These are phyloP conservation scores for Noctuana brunneofusca DNA, from an alignment of 2,888 invertebrate species.

Conservation along the genomic window DNA sequence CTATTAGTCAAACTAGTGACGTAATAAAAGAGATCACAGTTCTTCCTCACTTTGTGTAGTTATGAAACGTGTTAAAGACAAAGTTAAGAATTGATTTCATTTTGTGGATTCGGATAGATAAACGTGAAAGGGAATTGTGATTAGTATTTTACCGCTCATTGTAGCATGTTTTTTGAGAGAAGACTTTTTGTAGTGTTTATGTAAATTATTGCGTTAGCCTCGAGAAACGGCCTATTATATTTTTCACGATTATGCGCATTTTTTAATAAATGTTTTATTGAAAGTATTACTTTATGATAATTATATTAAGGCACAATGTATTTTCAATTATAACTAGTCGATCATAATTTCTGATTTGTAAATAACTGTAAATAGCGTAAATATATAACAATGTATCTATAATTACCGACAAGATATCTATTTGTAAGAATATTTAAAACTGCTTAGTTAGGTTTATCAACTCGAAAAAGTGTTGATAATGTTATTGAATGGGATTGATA, in stretches of 20 bases:
- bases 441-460: slow-evolving; percentile 53
- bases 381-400: slow-evolving; percentile 46
- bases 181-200: slow-evolving; percentile 12
- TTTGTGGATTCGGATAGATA: slow-evolving; percentile 32
- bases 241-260: slow-evolving; percentile 17
- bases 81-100: slow-evolving; percentile 36
- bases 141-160: slow-evolving; percentile 27
- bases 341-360: slow-evolving; percentile 53
- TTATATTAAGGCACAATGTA: slow-evolving; percentile 47
- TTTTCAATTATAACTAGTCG: slow-evolving; percentile 70
- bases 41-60: slow-evolving; percentile 60
- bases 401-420: slow-evolving; percentile 46
- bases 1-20: slow-evolving; percentile 44
- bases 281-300: slow-evolving; percentile 2
- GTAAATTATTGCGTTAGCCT: neutral
- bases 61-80: slow-evolving; percentile 39
- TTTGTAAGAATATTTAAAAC: slow-evolving; percentile 42
- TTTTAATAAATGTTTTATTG: slow-evolving; percentile 21
- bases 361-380: slow-evolving; percentile 66
- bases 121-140: slow-evolving; percentile 30
- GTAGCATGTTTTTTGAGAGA: neutral
- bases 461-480: slow-evolving; percentile 61
- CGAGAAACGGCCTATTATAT: slow-evolving; percentile 31
- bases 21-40: slow-evolving; percentile 54
- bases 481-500: slow-evolving; percentile 73